Evolutionary conservation across 2,888 invertebrate genomes (phyloP).

Genomic region (Pheosia gnoma): DNA sequence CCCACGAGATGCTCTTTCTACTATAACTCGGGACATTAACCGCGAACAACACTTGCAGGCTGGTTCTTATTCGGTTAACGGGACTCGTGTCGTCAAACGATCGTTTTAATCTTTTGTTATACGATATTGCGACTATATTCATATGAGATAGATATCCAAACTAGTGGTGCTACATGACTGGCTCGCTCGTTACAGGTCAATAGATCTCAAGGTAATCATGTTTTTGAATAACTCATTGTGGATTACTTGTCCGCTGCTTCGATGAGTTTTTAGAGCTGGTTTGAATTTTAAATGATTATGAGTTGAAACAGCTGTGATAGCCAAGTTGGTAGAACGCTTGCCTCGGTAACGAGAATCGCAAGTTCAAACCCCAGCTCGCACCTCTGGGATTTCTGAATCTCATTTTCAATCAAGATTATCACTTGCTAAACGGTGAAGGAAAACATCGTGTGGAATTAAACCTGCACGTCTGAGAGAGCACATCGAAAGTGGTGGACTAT

Average conservation of each 20-base stretch:
- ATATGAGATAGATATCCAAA: constrained; percentile 40
- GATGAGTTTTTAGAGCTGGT: not conserved
- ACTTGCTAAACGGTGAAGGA: too few relatives aligned
- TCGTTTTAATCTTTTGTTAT: constrained; percentile 32
- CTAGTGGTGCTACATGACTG: constrained; percentile 37
- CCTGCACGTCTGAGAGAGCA: too few relatives aligned
- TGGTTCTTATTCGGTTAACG: constrained; percentile 32
- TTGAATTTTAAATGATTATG: not conserved
- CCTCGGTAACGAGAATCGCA: too few relatives aligned
- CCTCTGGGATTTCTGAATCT: too few relatives aligned
- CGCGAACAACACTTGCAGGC: constrained; percentile 25
- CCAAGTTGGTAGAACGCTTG: too few relatives aligned
- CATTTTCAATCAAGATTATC: too few relatives aligned
- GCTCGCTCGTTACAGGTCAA: constrained; percentile 61
- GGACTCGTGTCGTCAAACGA: constrained; percentile 32
- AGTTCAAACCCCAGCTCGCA: too few relatives aligned
- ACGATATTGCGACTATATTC: constrained; percentile 19
- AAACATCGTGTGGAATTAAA: too few relatives aligned
- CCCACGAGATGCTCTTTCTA: constrained; percentile 62
- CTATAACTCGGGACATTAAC: constrained; percentile 51
- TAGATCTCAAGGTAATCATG: constrained; percentile 71
- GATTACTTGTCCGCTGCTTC: constrained; percentile 26
- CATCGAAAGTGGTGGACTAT: too few relatives aligned
- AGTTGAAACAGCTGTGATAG: not conserved
- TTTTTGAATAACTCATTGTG: constrained; percentile 54